phyloP scores from a whole-genome alignment of 2,113 vertebrate genomes.

The Odocoileus virginianus region DNA sequence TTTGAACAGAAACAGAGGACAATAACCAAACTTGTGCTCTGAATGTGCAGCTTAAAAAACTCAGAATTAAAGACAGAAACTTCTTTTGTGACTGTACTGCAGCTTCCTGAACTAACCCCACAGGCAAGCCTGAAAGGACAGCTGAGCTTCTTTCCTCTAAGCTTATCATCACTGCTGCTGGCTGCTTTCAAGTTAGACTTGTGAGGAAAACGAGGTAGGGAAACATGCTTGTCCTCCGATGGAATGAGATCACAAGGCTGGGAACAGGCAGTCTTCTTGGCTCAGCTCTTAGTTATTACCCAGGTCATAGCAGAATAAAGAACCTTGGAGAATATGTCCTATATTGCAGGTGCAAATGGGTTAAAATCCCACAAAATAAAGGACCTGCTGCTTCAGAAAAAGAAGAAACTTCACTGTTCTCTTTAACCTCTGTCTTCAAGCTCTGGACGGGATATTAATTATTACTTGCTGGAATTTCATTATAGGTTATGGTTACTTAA shows the following conservation, averaged over 20 bases:
- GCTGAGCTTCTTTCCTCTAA: slow-evolving; percentile 70
- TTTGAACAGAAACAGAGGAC: slow-evolving; percentile 84
- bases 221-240: slow-evolving; percentile 72
- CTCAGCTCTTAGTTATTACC: neutral
- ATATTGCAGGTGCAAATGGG: neutral
- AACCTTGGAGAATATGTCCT: neutral
- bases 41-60: slow-evolving; percentile 81
- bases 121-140: slow-evolving; percentile 76
- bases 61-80: slow-evolving; percentile 84
- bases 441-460: neutral
- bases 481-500: neutral
- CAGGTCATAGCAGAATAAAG: slow-evolving; percentile 23
- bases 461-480: neutral
- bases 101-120: slow-evolving; percentile 67
- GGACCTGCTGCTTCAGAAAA: neutral
- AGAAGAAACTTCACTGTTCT: neutral
- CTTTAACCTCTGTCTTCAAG: neutral
- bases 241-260: slow-evolving; percentile 70
- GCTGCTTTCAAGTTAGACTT: slow-evolving; percentile 78
- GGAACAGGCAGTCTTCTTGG: slow-evolving; percentile 38
- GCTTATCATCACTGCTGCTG: slow-evolving; percentile 41
- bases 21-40: slow-evolving; percentile 88
- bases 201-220: slow-evolving; percentile 62
- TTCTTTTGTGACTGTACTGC: slow-evolving; percentile 80
- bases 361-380: slow-evolving; percentile 52